A percentile compares a stretch with the other conserved stretches of the same genome.
These are phyloP conservation scores for Lasioglossum vierecki DNA, from an alignment of 2,888 invertebrate species.

Conservation along the genomic window DNA sequence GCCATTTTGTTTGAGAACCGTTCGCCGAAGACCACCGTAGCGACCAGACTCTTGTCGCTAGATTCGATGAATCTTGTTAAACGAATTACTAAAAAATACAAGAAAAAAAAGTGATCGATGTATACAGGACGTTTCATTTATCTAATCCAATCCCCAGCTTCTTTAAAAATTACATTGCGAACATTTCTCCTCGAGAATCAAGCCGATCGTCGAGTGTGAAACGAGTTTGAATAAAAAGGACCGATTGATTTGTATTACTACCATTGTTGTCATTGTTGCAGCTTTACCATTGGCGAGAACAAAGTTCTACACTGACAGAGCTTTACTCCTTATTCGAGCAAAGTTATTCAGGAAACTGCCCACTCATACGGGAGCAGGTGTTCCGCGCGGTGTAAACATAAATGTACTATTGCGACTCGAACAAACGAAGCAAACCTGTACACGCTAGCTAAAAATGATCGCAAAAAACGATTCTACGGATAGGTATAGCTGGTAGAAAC, in stretches of 20 bases:
- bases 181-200: not conserved
- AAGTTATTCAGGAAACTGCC: constrained; percentile 1
- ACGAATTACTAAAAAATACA: not conserved
- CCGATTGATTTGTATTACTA: not conserved
- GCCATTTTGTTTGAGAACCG: constrained; percentile 12
- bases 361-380: not conserved
- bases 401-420: not conserved
- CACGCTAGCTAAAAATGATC: not conserved
- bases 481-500: not conserved
- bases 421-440: not conserved
- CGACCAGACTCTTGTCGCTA: not conserved
- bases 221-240: not conserved
- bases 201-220: not conserved
- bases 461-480: not conserved
- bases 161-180: not conserved
- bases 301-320: not conserved
- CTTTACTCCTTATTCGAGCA: not conserved
- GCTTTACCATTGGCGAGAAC: not conserved
- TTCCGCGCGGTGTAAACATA: not conserved
- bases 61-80: not conserved
- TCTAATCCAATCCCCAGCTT: not conserved
- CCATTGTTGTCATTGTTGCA: not conserved
- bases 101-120: not conserved
- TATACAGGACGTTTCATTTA: not conserved
- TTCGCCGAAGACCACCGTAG: not conserved